These are phyloP conservation scores for Smittia aterrima DNA, from an alignment of 2,888 invertebrate species.

Conservation along the genomic window DNA sequence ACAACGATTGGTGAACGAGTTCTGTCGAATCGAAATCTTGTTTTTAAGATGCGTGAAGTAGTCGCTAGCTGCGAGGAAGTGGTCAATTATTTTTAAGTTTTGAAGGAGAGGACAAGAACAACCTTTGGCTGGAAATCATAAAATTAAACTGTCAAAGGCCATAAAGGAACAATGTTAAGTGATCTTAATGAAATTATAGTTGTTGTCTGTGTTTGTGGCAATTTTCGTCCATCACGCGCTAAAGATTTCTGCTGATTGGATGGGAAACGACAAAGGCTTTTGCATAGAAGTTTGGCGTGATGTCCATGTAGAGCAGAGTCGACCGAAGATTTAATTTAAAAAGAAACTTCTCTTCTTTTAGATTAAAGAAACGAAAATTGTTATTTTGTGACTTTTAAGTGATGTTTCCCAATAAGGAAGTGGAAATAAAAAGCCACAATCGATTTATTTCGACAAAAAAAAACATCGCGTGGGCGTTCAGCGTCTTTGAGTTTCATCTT, in stretches of 20 bases:
- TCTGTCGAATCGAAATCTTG: neutral
- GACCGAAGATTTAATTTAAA: conserved; percentile 4
- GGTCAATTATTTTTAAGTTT: neutral
- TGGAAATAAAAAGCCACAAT: conserved; percentile 29
- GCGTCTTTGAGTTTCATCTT: conserved; percentile 24
- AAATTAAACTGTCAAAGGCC: conserved; percentile 18
- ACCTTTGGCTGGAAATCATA: neutral
- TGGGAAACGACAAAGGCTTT: neutral
- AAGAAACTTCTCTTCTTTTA: neutral
- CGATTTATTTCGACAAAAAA: conserved; percentile 21
- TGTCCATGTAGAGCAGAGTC: conserved; percentile 17
- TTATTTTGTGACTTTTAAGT: conserved; percentile 31
- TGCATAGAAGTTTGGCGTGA: conserved; percentile 26
- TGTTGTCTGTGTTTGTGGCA: neutral
- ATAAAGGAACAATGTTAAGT: conserved; percentile 36
- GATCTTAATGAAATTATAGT: conserved; percentile 34
- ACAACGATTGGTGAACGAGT: neutral
- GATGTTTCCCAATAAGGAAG: conserved; percentile 40
- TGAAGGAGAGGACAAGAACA: neutral
- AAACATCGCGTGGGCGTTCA: neutral
- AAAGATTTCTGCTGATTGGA: conserved; percentile 23
- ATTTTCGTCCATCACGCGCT: neutral
- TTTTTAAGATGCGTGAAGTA: neutral
- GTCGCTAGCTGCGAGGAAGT: neutral
- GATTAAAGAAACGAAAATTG: conserved; percentile 17